A percentile compares a stretch with the other conserved stretches of the same genome.
Conservation (phyloP, 2,888 invertebrate species). For the Acrocyrtus sp. region DNA sequence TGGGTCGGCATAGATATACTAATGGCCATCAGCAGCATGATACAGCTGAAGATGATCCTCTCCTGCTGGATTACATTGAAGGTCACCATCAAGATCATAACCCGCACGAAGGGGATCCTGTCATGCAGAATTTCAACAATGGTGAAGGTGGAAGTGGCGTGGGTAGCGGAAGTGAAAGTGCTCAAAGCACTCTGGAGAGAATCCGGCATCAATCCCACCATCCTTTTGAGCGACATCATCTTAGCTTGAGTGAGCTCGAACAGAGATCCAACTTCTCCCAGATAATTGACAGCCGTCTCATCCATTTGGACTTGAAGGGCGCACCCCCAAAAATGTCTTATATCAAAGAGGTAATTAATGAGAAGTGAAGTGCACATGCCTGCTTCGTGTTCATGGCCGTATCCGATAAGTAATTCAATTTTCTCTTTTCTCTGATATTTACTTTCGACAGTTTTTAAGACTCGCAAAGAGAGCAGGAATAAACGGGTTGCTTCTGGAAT, state of each 20-base stretch:
- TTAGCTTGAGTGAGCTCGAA: conserved; percentile 53
- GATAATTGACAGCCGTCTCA: conserved; percentile 67
- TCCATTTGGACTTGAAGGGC: conserved; percentile 81
- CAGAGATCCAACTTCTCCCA: conserved; percentile 53
- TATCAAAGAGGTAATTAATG: conserved; percentile 68
- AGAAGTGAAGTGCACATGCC: too few relatives aligned
- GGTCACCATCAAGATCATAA: conserved; percentile 38
- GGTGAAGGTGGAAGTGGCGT: conserved; percentile 20
- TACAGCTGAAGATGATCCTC: conserved; percentile 40
- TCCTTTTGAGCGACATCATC: conserved; percentile 37
- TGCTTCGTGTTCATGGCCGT: too few relatives aligned
- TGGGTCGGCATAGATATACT: conserved; percentile 23
- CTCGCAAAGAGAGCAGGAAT: conserved; percentile 70
- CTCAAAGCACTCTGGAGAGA: conserved; percentile 32
- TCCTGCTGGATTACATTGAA: conserved; percentile 38
- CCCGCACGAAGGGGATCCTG: conserved; percentile 34
- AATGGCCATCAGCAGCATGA: conserved; percentile 32
- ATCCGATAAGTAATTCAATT: too few relatives aligned
- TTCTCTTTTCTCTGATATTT: too few relatives aligned
- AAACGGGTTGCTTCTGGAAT: conserved; percentile 84
- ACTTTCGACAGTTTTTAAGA: conserved; percentile 68
- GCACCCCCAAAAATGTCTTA: conserved; percentile 75
- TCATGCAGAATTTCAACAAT: conserved; percentile 32
- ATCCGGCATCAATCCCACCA: conserved; percentile 50
- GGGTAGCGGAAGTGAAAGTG: conserved; percentile 11